Evolutionary conservation across 2,797 vertebrate genomes (phyloP).

Genomic region (Gymnoscopelus microlampas): DNA sequence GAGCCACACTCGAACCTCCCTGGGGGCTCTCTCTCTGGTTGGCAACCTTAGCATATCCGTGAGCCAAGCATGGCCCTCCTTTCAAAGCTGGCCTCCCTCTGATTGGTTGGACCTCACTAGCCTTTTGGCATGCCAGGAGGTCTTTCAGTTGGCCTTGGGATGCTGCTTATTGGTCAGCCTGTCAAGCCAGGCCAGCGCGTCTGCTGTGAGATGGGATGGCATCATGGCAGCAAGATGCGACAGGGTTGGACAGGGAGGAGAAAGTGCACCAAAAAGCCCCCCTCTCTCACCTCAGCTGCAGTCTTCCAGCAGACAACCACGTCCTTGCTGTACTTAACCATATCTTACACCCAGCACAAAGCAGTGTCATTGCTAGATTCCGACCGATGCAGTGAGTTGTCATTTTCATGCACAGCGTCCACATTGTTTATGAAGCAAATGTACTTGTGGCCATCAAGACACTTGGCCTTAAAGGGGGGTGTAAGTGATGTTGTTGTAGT

Average conservation of each 20-base stretch:
- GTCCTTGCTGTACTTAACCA: constrained; percentile 56
- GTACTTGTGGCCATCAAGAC: too few relatives aligned
- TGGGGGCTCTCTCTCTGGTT: constrained; percentile 55
- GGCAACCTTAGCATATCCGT: constrained; percentile 60
- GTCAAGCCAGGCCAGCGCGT: constrained; percentile 43
- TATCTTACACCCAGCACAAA: too few relatives aligned
- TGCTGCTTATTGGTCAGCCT: constrained; percentile 72
- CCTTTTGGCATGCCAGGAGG: constrained; percentile 70
- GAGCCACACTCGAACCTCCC: constrained; percentile 55
- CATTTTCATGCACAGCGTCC: too few relatives aligned
- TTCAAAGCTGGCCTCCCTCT: constrained; percentile 66
- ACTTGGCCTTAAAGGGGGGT: too few relatives aligned
- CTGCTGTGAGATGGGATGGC: constrained; percentile 47
- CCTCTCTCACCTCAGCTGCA: constrained; percentile 34
- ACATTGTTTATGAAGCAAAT: too few relatives aligned
- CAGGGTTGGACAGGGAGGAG: constrained; percentile 41
- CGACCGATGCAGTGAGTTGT: too few relatives aligned
- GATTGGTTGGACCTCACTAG: constrained; percentile 68
- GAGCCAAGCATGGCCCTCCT: constrained; percentile 68
- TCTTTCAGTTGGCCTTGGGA: constrained; percentile 68
- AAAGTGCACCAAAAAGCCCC: constrained; percentile 55
- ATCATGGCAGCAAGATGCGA: constrained; percentile 56
- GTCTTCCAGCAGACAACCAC: constrained; percentile 40
- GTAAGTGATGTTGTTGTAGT: too few relatives aligned
- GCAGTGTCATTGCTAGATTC: too few relatives aligned